Evolutionary conservation across 1,140 invertebrate genomes (phyloP).

Genomic region (Drosophila watanabei): DNA sequence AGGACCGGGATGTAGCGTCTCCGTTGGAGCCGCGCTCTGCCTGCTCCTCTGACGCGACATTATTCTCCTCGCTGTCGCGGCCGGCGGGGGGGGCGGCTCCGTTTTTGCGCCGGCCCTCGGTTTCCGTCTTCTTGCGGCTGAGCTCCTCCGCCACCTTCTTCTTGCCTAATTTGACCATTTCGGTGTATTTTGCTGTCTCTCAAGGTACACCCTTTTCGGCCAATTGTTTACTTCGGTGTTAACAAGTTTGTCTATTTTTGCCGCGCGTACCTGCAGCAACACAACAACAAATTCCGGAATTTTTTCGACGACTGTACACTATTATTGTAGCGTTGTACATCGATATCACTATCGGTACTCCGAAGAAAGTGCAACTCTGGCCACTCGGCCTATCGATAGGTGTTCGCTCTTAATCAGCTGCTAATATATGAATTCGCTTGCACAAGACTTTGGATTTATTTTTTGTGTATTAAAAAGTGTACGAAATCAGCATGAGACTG

Average conservation of each 20-base stretch:
- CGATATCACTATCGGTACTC: not conserved
- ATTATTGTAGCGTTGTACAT: not conserved
- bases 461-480: not conserved
- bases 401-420: not conserved
- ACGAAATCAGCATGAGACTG: conserved; percentile 52
- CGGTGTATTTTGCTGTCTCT: not conserved
- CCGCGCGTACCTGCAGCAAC: conserved; percentile 25
- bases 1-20: not conserved
- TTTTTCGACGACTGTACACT: conserved; percentile 33
- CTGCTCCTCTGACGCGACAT: conserved; percentile 4
- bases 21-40: conserved; percentile 8
- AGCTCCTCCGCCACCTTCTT: conserved; percentile 49
- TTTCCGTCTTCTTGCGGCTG: conserved; percentile 38
- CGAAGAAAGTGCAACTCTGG: not conserved
- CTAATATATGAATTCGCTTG: conserved; percentile 7
- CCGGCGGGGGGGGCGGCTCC: conserved; percentile 36
- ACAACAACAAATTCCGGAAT: conserved; percentile 10
- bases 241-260: not conserved
- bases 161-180: conserved; percentile 63
- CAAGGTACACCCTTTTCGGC: not conserved
- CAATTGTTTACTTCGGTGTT: conserved; percentile 8
- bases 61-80: conserved; percentile 46
- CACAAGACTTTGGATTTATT: conserved; percentile 19
- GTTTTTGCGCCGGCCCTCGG: conserved; percentile 29
- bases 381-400: not conserved